Base-by-base conservation (phyloP, 2,797 vertebrate species). In the Clarias platycephalus region DNA sequence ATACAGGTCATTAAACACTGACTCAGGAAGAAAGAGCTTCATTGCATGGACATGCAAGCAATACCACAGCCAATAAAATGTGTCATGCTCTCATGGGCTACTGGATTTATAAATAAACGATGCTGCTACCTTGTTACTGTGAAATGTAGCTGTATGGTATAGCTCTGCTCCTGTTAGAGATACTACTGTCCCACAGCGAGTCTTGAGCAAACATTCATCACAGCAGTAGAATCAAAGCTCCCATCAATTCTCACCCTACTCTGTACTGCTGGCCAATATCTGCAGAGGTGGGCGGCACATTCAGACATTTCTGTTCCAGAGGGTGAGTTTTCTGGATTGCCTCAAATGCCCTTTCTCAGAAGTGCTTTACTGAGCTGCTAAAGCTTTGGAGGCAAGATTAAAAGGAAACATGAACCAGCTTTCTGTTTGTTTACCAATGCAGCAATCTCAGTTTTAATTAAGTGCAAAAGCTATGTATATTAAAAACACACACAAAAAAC, bases 161-260 rank as follows among this genome's bases (percentile, higher is more conserved):
- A 53, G n/a, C n/a, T 31, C 40, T 53, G 62, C 62, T 80, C 3
- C 78, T 53, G 62, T n/a, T 80, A 80, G 40, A 80, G 78, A 66
- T 22, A 10, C 60, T 22, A 66, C 78, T 66, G 78, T 80, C 24
- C 77, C 37, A 79, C n/a, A 13, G 60, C 44, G 76, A 62, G 57
- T 63, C 37, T 80, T 63, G 60, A 80, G 28, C 37, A 64, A 80
- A 28, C 37, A 66, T 80, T 80, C 40, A 66, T 80, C 62, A 80
- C 40, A 26, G 62, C 26, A 80, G 40, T 44, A 80, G 62, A 53
- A 80, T 66, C 62, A 66, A 53, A 80, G 62, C 60, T 44, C n/a
- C 60, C 62, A 80, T 80, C 78, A 66, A 66, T 80, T 79, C 76
- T 79, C 76, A 79, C 58, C 62, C 78, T 80, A 9, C 66, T 58